A percentile compares a stretch with the other conserved stretches of the same genome.
Evolutionary conservation across 53 echinoderm and acorn worm species (phyloP).

Genomic region (Arbacia lixula): DNA sequence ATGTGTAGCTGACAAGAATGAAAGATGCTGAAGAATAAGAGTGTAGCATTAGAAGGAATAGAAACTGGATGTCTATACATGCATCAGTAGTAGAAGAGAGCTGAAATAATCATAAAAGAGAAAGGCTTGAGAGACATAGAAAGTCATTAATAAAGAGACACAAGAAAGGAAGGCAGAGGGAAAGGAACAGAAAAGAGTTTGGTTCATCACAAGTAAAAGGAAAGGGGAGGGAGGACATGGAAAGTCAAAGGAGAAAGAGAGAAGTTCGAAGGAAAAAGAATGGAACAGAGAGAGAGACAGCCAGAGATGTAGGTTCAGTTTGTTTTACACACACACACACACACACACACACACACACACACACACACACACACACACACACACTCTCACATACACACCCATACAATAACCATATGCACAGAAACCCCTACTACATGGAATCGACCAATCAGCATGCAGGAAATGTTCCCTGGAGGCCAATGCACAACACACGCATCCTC

Average conservation of each 20-base stretch:
- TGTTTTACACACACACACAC: neutral
- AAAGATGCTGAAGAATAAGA: too few relatives aligned
- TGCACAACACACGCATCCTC: neutral
- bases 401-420: neutral
- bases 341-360: neutral
- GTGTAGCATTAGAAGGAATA: too few relatives aligned
- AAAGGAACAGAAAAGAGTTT: neutral
- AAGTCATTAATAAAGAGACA: neutral
- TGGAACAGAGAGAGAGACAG: conserved; percentile 2
- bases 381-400: neutral
- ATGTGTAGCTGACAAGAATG: too few relatives aligned
- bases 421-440: neutral
- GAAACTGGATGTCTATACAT: too few relatives aligned
- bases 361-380: neutral
- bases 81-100: neutral
- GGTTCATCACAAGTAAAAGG: neutral
- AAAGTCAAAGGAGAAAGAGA: neutral
- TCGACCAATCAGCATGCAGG: conserved; percentile 22
- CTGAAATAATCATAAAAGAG: neutral
- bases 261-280: neutral
- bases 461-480: neutral
- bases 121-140: neutral
- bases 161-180: neutral
- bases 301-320: neutral
- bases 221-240: neutral